A percentile compares a stretch with the other conserved stretches of the same genome.
Evolutionary conservation across 2,113 vertebrate genomes (phyloP).

Genomic region (Picathartes gymnocephalus): DNA sequence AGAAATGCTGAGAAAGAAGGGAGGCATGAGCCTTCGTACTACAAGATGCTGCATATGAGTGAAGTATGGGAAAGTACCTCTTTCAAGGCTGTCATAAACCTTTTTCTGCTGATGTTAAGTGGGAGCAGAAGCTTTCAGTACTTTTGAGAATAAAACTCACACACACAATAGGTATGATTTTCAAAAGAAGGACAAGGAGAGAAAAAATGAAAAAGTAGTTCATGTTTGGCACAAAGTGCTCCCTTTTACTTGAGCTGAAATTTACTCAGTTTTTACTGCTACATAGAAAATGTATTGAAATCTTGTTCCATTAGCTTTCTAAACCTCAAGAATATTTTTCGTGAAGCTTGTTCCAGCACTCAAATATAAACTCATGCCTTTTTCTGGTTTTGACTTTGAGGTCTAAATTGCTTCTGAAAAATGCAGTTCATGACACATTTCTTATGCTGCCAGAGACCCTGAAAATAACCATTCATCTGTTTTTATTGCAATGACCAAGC

Average conservation of each 20-base stretch:
- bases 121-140: neutral
- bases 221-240: neutral
- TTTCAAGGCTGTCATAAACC: neutral
- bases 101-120: neutral
- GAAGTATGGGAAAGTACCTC: neutral
- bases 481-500: neutral
- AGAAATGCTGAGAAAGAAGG: neutral
- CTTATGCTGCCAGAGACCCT: conserved; percentile 20
- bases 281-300: conserved; percentile 23
- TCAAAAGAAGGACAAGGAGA: neutral
- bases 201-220: neutral
- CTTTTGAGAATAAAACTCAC: neutral
- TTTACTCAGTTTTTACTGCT: neutral
- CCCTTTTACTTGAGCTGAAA: neutral
- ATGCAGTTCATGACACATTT: neutral
- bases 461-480: conserved; percentile 28
- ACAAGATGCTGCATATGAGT: neutral
- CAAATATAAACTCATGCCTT: neutral
- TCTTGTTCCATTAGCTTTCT: neutral
- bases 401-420: conserved; percentile 29
- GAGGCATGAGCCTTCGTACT: neutral
- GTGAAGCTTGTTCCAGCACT: neutral
- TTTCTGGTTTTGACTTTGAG: neutral
- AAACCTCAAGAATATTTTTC: neutral
- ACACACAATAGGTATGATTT: neutral